phyloP scores from a whole-genome alignment of 92 coral and sea anemone species.

The Palythoa heliodiscus region DNA sequence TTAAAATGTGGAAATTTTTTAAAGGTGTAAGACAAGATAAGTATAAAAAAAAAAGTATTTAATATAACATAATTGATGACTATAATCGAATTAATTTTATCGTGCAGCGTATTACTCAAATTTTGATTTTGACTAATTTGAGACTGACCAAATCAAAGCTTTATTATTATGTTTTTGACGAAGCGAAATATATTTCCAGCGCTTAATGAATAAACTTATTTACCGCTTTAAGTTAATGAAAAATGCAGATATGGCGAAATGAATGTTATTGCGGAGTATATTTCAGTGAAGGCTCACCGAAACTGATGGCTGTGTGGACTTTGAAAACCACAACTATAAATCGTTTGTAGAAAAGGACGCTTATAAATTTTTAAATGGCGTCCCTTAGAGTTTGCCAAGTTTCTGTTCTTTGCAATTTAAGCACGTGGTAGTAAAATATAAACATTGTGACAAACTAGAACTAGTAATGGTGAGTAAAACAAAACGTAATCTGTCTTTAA shows the following conservation, averaged over 20 bases:
- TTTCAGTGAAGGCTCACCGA: no score
- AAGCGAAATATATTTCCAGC: neutral
- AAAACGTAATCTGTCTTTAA: no score
- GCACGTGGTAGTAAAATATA: neutral
- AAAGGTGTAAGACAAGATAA: no score
- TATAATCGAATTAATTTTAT: neutral
- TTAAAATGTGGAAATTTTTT: no score
- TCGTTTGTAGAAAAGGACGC: conserved; percentile 13
- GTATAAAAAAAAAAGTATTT: no score
- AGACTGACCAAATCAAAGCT: neutral
- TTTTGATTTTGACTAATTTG: neutral
- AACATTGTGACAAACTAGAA: neutral
- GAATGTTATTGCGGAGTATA: neutral
- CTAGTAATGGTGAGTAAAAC: neutral
- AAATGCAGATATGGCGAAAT: neutral
- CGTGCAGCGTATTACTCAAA: neutral
- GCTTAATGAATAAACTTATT: neutral
- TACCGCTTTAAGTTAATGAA: neutral
- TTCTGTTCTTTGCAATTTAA: neutral
- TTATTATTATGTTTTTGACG: neutral
- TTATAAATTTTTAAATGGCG: conserved; percentile 37
- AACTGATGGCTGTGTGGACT: neutral
- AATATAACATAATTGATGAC: no score
- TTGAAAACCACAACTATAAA: conserved; percentile 4
- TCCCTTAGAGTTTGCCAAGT: conserved; percentile 35